Base-by-base conservation (phyloP, 2,113 vertebrate species). In the Diphyllodes magnificus region DNA sequence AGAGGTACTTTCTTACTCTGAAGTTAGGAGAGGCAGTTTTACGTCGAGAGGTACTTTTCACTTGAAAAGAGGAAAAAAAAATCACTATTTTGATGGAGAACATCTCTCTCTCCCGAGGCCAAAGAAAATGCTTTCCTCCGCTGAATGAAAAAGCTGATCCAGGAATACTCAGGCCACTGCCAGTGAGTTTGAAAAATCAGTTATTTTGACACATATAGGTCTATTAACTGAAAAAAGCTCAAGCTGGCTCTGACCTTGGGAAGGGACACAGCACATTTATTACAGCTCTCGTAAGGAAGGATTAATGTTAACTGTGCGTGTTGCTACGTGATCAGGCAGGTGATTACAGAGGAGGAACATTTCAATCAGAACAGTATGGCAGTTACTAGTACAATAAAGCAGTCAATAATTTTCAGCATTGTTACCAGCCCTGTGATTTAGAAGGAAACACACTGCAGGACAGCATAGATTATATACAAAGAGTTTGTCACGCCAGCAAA, bases 201-300 rank as follows among this genome's bases (percentile, higher is more conserved):
- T 92, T 81, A 66, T 84, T 86, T 73, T 86, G 69, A 92, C 56
- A 63, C 22, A 71, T 37, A 28, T 18, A 66, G 23, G 60, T 51
- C 81, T 68, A 59, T 53, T 33, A 84, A 81, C 12, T 1, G 2
- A 35, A 75, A 82, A 71, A 88, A 85, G 9, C 65, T 88, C 65
- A 82, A 23, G 42, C 2, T 78, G 33, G 16, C 21, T 81, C 33
- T 89, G 44, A 95, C 65, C 81, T 91, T 89, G 81, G 42, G 42
- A 92, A 86, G 39, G 14, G 30, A 75, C 31, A 60, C 10, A 82
- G 31, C 47, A 78, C 39, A 63, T 68, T 75, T 73, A 86, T 81
- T 54, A 60, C 11, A 51, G 30, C 11, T 70, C 64, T 28, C 50
- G 24, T 28, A 42, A 78, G 80, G 37, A 77, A 80, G 59, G 39